Evolutionary conservation across 1,140 invertebrate genomes (phyloP), one percentile per base, ranked within the genome.

Genomic region (Lepidurus apus): DNA sequence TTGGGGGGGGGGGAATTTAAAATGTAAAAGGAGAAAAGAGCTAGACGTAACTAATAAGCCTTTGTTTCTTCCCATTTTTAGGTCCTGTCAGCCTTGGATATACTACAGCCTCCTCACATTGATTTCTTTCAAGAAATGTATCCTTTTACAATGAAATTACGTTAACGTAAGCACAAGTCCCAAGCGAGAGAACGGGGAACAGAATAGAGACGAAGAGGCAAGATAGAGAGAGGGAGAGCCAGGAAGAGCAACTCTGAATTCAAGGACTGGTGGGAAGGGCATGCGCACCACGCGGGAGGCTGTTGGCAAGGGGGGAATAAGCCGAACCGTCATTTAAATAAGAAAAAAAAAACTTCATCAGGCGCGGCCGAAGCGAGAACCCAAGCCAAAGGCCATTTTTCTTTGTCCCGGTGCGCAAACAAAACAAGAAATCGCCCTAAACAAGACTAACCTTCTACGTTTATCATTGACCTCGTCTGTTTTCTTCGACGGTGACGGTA

Each of bases 91-190:
- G 95, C 96, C 81, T 88, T 96, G 86, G 96, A 98, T 87, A 97
- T 98, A 85, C 89, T 98, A 81, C 96, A 98, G 87, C 96, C 96
- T 82, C 95, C 96, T 82, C 95, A 96, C 87, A 91, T 98, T 86
- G 96, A 98, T 88, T 97, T 96, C 89, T 98, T 98, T 88, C 95
- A 98, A 88, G 96, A 98, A 93, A 97, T 98, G 95, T 98, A 97
- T 95, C 93, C 93, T 95, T 96, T 93, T 89, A 81, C 43, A 65
- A 65, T 65, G n/a, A 65, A 65, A 65, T 65, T 65, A 65, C 13
- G 53, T 65, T 65, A n/a, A 65, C 13, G 53, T 65, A n/a, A 34
- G 53, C 21, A 21, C 17, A 65, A 65, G 53, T 65, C 53, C 21
- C 53, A 21, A 21, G 53, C 53, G 53, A 65, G 21, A 65, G 53